Base-by-base conservation (phyloP, 2,113 vertebrate species). In the Nannospalax galili region DNA sequence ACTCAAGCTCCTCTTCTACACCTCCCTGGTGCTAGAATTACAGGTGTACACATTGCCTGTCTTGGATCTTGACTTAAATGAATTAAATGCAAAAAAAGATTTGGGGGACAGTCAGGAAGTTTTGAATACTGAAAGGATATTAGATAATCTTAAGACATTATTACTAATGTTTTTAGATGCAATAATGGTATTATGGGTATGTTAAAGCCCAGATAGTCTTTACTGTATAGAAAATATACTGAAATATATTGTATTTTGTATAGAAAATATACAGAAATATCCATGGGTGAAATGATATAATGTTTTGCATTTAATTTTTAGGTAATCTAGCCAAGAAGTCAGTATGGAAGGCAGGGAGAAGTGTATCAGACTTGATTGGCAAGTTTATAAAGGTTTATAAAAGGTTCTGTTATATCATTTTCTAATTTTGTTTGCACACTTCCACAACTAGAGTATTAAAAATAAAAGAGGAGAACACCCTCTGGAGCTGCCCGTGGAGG, bases 181-280 rank as follows among this genome's bases (percentile, higher is more conserved):
- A 65, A 89, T 48, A 79, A 70, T 79, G 28, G 11, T 56, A 45
- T 32, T 74, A 40, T 37, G 19, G 58, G 81, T 78, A 42, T 72
- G 40, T 88, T 17, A 78, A 90, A 70, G 37, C 5, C 37, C 30
- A 52, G 48, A 86, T 2, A 48, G 19, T 40, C 65, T 88, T 93
- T 82, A 87, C 82, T 88, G 37, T 78, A 88, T 88, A 73, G 58
- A 79, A 96, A 90, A 96, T 37, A 81, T 22, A 74, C 52, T 69
- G 48, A 81, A 78, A 88, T n/a, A n/a, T n/a, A n/a, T n/a, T n/a
- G n/a, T n/a, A n/a, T n/a, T n/a, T n/a, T 88, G 37, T 78, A 88
- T 88, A 73, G 58, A 79, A 96, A 90, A 96, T 37, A 81, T 22
- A 74, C 52, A 64, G 48, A 81, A 78, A 88, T 42, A 75, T 5